Evolutionary conservation across 2,113 vertebrate species (phyloP), one percentile per base, ranked within the genome.

Genomic region (Halcyon senegalensis): DNA sequence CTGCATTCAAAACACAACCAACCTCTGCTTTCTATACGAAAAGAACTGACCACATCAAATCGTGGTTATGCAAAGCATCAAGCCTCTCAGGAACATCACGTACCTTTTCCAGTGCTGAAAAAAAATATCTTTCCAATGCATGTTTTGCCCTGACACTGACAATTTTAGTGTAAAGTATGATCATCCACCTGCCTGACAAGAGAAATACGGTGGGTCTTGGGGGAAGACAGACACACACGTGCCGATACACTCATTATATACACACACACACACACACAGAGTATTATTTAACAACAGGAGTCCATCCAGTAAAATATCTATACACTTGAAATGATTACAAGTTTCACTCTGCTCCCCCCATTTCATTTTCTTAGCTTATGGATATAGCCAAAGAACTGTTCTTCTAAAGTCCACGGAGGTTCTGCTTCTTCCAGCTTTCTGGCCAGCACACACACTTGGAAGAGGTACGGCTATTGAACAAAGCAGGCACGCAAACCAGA

Each of bases 331-430:
- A 80, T 69, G 87, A 70, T 31, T 2, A 39, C 16, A 56, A 35
- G 13, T 37, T 78, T 85, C 31, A 21, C 13, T 21, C 3, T 0
- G 4, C 2, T 3, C 13, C 2, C 14, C 3, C 1, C 18, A 8
- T 69, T 93, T 88, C 19, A 68, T 13, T 86, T 58, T 51, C 28
- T 48, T 72, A 66, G 8, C 4, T 83, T 50, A 62, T 3, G 9
- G 18, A 11, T 58, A 21, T 33, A 90, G 64, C 9, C 37, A 68
- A 85, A 37, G n/a, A 56, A 69, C 19, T 68, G 51, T 21, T 64
- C 25, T 63, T 35, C 8, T 67, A 13, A 46, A 56, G 27, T 11
- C 73, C 50, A 76, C 48, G n/a, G 43, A 58, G 30, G 5, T 77
- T 55, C 31, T 83, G 28, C 59, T 50, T 39, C 16, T 19, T 27